phyloP scores from a whole-genome alignment of 2,888 invertebrate genomes.

The Formica aserva region DNA sequence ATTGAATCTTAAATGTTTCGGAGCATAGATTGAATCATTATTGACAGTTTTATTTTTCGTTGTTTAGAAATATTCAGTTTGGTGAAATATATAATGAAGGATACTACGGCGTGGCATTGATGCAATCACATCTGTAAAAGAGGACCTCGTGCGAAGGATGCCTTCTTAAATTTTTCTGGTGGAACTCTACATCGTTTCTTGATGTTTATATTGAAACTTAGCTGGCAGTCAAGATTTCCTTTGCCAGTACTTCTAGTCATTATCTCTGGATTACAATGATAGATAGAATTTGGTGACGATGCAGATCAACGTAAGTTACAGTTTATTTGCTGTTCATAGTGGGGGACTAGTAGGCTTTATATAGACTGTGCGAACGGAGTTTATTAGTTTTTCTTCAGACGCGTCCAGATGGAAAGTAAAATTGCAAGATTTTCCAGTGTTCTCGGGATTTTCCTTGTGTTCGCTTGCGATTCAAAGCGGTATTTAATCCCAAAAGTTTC shows the following conservation, averaged over 20 bases:
- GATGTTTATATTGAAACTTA: constrained; percentile 90
- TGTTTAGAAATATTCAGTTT: not conserved
- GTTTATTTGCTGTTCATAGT: too few relatives aligned
- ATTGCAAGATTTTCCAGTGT: not conserved
- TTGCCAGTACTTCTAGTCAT: constrained; percentile 89
- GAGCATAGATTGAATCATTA: not conserved
- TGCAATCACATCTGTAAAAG: not conserved
- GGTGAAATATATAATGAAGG: not conserved
- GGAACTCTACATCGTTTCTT: constrained; percentile 87
- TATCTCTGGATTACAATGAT: too few relatives aligned
- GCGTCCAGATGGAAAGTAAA: constrained; percentile 53
- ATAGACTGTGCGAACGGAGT: constrained; percentile 56
- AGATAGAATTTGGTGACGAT: constrained; percentile 70
- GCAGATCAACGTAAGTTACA: constrained; percentile 55
- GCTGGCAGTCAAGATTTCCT: constrained; percentile 90
- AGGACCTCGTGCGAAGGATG: constrained; percentile 67
- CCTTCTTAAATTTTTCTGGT: constrained; percentile 77
- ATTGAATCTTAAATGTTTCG: not conserved
- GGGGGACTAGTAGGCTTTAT: constrained; percentile 52
- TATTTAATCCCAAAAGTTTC: constrained; percentile 39
- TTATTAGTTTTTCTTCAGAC: constrained; percentile 47
- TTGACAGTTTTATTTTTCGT: not conserved
- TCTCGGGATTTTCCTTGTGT: constrained; percentile 25
- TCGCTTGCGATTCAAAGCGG: constrained; percentile 40
- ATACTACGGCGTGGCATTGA: not conserved